Base-by-base conservation (phyloP, 2,113 vertebrate genomes). In the Lethenteron camtschaticum region DNA sequence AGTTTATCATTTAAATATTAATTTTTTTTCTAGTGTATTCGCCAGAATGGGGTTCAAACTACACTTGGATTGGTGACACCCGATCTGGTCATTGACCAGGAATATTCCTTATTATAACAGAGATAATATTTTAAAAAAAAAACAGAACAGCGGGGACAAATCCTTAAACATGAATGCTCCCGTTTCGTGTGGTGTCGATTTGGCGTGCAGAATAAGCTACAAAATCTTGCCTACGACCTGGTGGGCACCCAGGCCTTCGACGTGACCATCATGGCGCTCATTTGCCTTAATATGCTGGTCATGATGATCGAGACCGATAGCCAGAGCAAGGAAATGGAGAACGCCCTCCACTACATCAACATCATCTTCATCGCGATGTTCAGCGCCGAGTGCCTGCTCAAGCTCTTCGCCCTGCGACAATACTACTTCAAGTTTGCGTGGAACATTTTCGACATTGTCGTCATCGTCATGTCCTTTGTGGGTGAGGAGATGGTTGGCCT, bases 381-480 rank as follows among this genome's bases (percentile, higher is more conserved):
- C 63, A 66, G n/a, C 20, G 63, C n/a, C n/a, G 63, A 66, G 10
- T 66, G 63, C 63, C n/a, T 20, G 20, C 63, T 66, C 63, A 66
- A 66, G 63, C n/a, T 66, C n/a, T 66, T 66, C 10, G 63, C 63
- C 20, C 63, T 66, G 63, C 63, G 63, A 16, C 20, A 66, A 9
- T 20, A 66, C 63, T 66, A 16, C 63, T 66, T 66, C 63, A 66
- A 66, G 20, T 66, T 66, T 20, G n/a, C 63, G n/a, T 66, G 63
- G 63, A 66, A 66, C 20, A 20, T 66, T n/a, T 66, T 66, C 11
- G 63, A 66, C 20, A n/a, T 66, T n/a, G 63, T 66, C 63, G 63
- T 66, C 20, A 20, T 66, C 9, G 63, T 66, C n/a, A 66, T 66
- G 20, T 66, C 63, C n/a, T 16, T 66, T 66, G n/a, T 66, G 63